A percentile compares a stretch with the other conserved stretches of the same genome.
These are phyloP conservation scores for Alfaro cultratus DNA, from an alignment of 2,797 vertebrate species.

Conservation along the genomic window DNA sequence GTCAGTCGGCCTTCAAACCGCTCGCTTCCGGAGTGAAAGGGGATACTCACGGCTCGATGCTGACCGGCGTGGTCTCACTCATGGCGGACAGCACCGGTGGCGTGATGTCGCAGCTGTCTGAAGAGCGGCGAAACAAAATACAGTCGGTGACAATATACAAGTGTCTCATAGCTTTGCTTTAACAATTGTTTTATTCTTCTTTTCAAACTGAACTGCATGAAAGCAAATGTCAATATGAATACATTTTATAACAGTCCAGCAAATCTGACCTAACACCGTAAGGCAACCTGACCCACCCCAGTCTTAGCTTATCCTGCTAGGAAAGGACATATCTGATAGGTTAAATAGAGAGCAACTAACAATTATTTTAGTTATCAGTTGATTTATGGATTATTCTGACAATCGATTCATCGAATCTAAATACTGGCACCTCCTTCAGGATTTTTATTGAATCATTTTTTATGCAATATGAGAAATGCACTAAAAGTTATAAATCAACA, in stretches of 20 bases:
- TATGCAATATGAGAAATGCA: no score
- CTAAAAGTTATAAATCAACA: no score
- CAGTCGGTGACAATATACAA: neutral
- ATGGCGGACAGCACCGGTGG: slow-evolving; percentile 92
- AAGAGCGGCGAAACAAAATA: slow-evolving; percentile 29
- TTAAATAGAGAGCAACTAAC: no score
- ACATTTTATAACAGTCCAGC: neutral
- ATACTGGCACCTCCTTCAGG: no score
- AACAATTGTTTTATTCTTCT: neutral
- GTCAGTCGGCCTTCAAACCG: slow-evolving; percentile 17
- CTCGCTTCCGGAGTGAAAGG: slow-evolving; percentile 4
- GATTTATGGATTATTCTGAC: no score
- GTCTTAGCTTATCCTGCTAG: neutral
- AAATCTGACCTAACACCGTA: neutral
- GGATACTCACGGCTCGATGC: slow-evolving; percentile 96
- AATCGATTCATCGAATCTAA: no score
- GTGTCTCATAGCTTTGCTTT: neutral
- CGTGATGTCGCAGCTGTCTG: slow-evolving; percentile 95
- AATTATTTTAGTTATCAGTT: no score
- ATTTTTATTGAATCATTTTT: no score
- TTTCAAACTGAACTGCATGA: neutral
- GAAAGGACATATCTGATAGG: neutral
- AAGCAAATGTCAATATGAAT: neutral
- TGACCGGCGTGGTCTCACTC: slow-evolving; percentile 94
- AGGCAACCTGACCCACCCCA: neutral